These are phyloP conservation scores for Ecdyonurus torrentis DNA, from an alignment of 2,888 invertebrate genomes.

Conservation along the genomic window DNA sequence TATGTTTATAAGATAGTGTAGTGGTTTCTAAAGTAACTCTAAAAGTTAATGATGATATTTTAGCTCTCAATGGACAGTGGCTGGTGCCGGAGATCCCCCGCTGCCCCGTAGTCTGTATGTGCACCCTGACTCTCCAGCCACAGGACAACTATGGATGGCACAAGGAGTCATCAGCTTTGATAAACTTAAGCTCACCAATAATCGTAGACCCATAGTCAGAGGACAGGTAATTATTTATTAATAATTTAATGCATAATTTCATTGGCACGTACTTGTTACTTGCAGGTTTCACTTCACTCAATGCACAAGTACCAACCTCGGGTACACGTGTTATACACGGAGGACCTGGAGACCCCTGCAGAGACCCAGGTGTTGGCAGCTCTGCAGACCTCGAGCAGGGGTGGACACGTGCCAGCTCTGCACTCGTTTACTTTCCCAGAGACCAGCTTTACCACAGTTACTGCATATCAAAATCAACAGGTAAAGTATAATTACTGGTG, in stretches of 20 bases:
- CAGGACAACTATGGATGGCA: slow-evolving; percentile 28
- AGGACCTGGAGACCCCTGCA: slow-evolving; percentile 11
- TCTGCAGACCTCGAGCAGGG: background rate
- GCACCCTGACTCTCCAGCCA: slow-evolving; percentile 28
- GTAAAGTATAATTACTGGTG: slow-evolving; percentile 11
- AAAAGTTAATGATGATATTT: too few relatives aligned
- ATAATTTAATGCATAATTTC: background rate
- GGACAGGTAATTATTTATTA: slow-evolving; percentile 15
- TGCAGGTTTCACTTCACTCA: slow-evolving; percentile 20
- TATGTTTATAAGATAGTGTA: too few relatives aligned
- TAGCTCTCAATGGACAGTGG: slow-evolving; percentile 22
- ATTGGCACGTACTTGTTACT: background rate
- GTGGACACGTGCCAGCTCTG: slow-evolving; percentile 2
- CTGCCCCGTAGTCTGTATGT: slow-evolving; percentile 19
- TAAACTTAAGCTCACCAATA: slow-evolving; percentile 29
- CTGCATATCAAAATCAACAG: slow-evolving; percentile 22
- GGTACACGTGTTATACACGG: slow-evolving; percentile 17
- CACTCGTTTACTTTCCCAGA: slow-evolving; percentile 18
- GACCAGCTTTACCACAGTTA: slow-evolving; percentile 21
- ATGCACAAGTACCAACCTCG: slow-evolving; percentile 22
- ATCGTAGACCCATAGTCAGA: slow-evolving; percentile 17
- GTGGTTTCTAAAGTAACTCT: too few relatives aligned
- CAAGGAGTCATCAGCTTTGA: slow-evolving; percentile 26
- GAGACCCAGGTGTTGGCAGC: slow-evolving; percentile 10
- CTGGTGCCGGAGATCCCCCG: slow-evolving; percentile 19